Percentiles rank a stretch among this genome's conserved stretches.
Evolutionary conservation across 2,113 vertebrate species (phyloP).

Genomic region (Hydropotes inermis): DNA sequence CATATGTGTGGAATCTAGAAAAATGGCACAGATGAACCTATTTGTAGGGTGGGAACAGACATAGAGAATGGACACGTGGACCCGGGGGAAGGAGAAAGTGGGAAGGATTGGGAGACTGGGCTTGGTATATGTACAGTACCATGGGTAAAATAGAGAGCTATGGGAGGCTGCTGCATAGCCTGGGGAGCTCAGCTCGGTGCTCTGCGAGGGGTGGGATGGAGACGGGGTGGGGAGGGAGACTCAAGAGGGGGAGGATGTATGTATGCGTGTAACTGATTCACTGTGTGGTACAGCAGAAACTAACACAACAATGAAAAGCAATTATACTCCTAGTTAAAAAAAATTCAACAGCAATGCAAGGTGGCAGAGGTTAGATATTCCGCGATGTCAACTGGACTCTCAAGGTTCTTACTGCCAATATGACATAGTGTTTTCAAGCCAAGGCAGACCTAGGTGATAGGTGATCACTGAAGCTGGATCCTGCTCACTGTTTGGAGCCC

Average conservation of each 20-base stretch:
- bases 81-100: background rate
- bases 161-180: background rate
- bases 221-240: background rate
- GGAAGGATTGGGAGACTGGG: background rate
- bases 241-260: background rate
- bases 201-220: background rate
- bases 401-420: background rate
- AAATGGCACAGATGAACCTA: background rate
- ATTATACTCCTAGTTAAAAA: background rate
- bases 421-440: background rate
- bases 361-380: background rate
- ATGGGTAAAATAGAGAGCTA: background rate
- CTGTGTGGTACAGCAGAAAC: background rate
- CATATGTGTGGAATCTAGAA: background rate
- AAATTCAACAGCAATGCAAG: background rate
- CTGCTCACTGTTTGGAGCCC: background rate
- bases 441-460: background rate
- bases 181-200: background rate
- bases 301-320: background rate
- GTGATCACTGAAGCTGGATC: background rate
- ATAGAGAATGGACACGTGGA: accelerated
- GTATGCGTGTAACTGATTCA: background rate
- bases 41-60: background rate
- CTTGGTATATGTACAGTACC: background rate
- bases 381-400: background rate